These are phyloP conservation scores for Metallyticus violacea DNA, from an alignment of 2,888 invertebrate genomes.

Conservation along the genomic window DNA sequence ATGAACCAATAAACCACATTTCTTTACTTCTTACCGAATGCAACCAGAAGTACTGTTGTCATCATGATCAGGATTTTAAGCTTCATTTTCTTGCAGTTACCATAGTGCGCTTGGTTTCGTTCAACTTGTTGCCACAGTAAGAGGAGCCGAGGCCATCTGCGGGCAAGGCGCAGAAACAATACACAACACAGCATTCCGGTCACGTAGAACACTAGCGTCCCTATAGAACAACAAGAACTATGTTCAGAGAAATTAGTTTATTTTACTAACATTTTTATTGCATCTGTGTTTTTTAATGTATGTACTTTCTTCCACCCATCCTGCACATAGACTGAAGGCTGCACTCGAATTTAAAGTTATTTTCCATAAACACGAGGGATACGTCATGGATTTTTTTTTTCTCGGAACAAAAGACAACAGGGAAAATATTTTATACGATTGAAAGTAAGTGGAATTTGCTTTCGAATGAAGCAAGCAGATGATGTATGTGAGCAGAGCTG, in stretches of 20 bases:
- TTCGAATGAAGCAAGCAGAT: no score
- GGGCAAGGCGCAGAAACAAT: constrained; percentile 53
- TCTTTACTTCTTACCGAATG: not conserved
- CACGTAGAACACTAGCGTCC: not conserved
- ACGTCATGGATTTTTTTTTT: no score
- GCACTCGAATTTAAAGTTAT: no score
- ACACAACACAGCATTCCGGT: not conserved
- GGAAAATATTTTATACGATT: no score
- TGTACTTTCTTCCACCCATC: not conserved
- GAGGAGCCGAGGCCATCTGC: constrained; percentile 54
- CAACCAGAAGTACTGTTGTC: not conserved
- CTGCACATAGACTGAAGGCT: no score
- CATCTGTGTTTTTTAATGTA: not conserved
- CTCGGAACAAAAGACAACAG: no score
- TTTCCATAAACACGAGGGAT: no score
- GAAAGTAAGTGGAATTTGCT: no score
- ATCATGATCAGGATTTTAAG: not conserved
- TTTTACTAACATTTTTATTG: not conserved
- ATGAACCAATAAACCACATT: no score
- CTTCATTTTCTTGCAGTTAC: constrained; percentile 3
- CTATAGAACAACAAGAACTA: not conserved
- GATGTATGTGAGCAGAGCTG: no score
- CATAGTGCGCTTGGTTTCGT: not conserved
- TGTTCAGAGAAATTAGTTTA: not conserved
- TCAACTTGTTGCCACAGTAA: constrained; percentile 35